A percentile compares a stretch with the other conserved stretches of the same genome.
phyloP scores from a whole-genome alignment of 2,113 vertebrate genomes.

The Lagopus leucura region DNA sequence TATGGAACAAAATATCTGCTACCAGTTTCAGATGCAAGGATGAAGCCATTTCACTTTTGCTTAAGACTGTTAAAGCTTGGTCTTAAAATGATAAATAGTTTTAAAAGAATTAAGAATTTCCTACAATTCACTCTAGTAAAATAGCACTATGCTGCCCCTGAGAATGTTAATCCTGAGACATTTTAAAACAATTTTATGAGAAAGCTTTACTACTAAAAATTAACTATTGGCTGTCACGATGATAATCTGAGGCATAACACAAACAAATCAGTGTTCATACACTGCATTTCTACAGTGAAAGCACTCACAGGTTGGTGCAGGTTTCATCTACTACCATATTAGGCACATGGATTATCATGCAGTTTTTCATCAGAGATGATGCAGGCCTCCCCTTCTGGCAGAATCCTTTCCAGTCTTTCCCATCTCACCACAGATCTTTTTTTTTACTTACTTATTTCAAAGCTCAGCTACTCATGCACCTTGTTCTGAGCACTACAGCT shows the following conservation, averaged over 20 bases:
- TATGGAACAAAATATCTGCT: not conserved
- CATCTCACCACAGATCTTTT: not conserved
- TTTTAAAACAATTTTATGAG: not conserved
- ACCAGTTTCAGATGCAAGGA: not conserved
- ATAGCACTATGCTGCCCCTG: not conserved
- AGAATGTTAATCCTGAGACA: rapidly evolving
- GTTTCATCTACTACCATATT: not conserved
- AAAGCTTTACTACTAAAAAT: not conserved
- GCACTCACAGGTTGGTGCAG: not conserved
- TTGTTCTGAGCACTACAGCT: not conserved
- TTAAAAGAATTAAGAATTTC: not conserved
- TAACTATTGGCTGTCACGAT: not conserved
- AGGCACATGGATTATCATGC: not conserved
- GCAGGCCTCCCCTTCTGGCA: not conserved
- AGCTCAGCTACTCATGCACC: not conserved
- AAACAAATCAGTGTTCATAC: not conserved
- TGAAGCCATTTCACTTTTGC: not conserved
- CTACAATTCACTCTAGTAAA: not conserved
- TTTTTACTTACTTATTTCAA: not conserved
- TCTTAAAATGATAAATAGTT: not conserved
- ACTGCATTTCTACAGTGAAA: not conserved
- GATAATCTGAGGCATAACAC: not conserved
- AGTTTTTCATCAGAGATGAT: too few species aligned
- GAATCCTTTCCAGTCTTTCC: not conserved
- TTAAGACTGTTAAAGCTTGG: not conserved